Percentiles rank a stretch among this genome's conserved stretches.
Conservation (phyloP, 2,888 invertebrate species). For the Meteorus cinctellus region DNA sequence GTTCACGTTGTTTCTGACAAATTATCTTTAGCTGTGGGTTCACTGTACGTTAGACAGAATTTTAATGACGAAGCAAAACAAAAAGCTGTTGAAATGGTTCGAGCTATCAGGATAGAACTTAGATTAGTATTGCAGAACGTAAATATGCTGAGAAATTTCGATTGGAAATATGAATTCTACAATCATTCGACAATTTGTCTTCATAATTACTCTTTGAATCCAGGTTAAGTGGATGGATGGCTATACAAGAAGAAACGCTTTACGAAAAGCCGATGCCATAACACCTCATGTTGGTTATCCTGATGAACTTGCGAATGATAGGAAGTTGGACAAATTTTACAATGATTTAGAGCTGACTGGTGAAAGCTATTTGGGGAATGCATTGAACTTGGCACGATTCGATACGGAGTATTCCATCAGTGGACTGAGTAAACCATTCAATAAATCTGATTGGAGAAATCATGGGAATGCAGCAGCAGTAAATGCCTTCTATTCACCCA, state of each 20-base stretch:
- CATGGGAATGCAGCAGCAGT: slow-evolving; percentile 75
- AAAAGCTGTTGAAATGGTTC: slow-evolving; percentile 90
- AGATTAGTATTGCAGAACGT: slow-evolving; percentile 83
- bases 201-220: not conserved
- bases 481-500: slow-evolving; percentile 76
- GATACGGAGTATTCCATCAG: slow-evolving; percentile 74
- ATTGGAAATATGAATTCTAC: too few relatives aligned
- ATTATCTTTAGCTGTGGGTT: slow-evolving; percentile 81
- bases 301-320: slow-evolving; percentile 87
- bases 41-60: slow-evolving; percentile 90
- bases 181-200: too few relatives aligned
- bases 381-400: slow-evolving; percentile 75
- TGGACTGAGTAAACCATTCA: slow-evolving; percentile 74
- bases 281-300: slow-evolving; percentile 94
- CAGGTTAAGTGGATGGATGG: slow-evolving; percentile 84
- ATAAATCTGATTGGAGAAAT: slow-evolving; percentile 76
- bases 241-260: slow-evolving; percentile 82
- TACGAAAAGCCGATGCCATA: slow-evolving; percentile 88
- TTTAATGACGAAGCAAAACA: slow-evolving; percentile 90
- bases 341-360: slow-evolving; percentile 73
- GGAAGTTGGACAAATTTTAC: slow-evolving; percentile 87
- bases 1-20: slow-evolving; percentile 79
- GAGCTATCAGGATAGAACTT: slow-evolving; percentile 88
- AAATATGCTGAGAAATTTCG: not conserved
- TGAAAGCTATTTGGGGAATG: slow-evolving; percentile 73